Evolutionary conservation across 2,113 vertebrate species (phyloP).

Genomic region (Chionodraco myersi): DNA sequence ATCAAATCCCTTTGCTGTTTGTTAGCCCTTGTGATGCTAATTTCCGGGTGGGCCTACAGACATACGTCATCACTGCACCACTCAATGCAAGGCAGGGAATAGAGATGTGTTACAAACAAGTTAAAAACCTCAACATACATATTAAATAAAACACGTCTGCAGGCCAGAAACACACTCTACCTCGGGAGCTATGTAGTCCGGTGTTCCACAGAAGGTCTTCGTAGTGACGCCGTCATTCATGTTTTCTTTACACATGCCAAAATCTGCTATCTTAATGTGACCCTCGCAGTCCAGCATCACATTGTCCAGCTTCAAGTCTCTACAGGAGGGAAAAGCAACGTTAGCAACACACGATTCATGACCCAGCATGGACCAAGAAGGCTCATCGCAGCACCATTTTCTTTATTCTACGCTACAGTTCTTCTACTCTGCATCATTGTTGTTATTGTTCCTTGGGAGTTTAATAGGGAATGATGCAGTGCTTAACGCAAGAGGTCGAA

Average conservation of each 20-base stretch:
- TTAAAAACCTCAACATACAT: not conserved
- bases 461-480: not conserved
- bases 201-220: conserved; percentile 98
- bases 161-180: conserved; percentile 73
- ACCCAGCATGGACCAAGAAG: not conserved
- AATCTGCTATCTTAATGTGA: conserved; percentile 99
- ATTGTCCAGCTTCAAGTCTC: conserved; percentile 97
- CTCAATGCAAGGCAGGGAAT: not conserved
- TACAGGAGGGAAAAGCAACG: conserved; percentile 51
- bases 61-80: no score
- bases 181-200: conserved; percentile 99
- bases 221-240: conserved; percentile 92
- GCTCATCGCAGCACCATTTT: not conserved
- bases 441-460: not conserved
- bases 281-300: conserved; percentile 98
- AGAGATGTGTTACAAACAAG: not conserved
- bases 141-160: not conserved
- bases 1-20: no score
- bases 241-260: conserved; percentile 98
- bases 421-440: not conserved
- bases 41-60: no score
- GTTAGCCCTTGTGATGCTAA: no score
- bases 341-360: not conserved
- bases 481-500: not conserved
- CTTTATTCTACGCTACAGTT: not conserved